phyloP scores from a whole-genome alignment of 2,797 vertebrate species.

The Sebastes cheni region DNA sequence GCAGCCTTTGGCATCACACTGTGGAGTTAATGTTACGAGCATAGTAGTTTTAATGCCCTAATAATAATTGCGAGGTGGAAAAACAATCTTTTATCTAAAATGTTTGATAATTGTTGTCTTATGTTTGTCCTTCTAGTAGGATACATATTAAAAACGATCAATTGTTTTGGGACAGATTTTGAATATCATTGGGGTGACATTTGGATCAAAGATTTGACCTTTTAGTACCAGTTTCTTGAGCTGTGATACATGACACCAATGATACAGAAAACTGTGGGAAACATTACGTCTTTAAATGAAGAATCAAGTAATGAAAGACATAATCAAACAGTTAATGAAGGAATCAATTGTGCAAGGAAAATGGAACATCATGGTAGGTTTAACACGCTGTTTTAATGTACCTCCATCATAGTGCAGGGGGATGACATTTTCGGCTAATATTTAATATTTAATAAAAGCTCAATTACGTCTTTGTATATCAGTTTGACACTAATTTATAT shows the following conservation, averaged over 20 bases:
- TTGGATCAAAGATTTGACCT: not conserved
- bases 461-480: not conserved
- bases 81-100: not conserved
- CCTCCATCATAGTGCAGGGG: not conserved
- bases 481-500: not conserved
- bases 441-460: not conserved
- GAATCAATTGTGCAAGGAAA: not conserved
- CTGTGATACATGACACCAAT: not conserved
- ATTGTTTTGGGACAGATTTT: not conserved
- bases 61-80: not conserved
- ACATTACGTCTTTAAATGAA: not conserved
- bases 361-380: not conserved
- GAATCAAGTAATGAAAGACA: not conserved
- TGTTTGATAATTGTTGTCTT: not conserved
- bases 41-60: not conserved
- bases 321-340: not conserved
- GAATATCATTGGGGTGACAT: not conserved
- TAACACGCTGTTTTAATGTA: not conserved
- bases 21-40: not conserved
- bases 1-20: slow-evolving; percentile 14
- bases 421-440: not conserved
- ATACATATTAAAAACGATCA: not conserved
- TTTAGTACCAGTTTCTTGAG: not conserved
- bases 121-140: not conserved
- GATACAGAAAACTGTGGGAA: not conserved